Evolutionary conservation across 1,140 invertebrate species (phyloP), one percentile per base, ranked within the genome.

Genomic region (Lineus longissimus): DNA sequence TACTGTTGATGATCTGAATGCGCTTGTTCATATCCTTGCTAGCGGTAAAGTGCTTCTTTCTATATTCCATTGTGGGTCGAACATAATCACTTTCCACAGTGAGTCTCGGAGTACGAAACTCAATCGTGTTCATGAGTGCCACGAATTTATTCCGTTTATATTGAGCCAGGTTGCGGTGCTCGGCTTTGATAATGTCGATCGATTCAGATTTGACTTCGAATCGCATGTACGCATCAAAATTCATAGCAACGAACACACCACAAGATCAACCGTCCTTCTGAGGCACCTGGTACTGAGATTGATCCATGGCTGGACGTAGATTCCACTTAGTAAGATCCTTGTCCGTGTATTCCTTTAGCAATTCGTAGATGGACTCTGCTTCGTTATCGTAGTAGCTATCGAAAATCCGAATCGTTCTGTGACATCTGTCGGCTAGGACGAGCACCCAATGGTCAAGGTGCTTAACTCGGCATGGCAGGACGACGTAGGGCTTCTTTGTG

Each of bases 91-190:
- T 36, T 4, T 7, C n/a, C 33, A 36, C 33, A 36, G 15, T 36
- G 4, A 36, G 33, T 36, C 33, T 36, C 33, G 6, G 4, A 7
- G 6, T 36, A 4, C 33, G 33, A 36, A 7, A 36, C 6, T 36
- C 6, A 51, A 6, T 4, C 47, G 47, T n/a, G n/a, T 51, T 51
- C 47, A 51, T 51, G 25, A 51, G 4, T 4, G 47, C 47, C 9
- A 51, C 47, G n/a, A 51, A 51, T n/a, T 51, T 51, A 4, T 51
- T 6, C n/a, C n/a, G 6, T n/a, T 51, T 51, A n/a, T 51, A 51
- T 27, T 51, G 6, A 19, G 25, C 47, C 19, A 51, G n/a, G 25
- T 51, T n/a, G n/a, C 19, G 9, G 4, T 7, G 6, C 6, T 51
- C 47, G 4, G n/a, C 4, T n/a, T n/a, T 19, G n/a, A 51, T 51